Evolutionary conservation across 30 jellyfish, hydroid and myxozoan species (phyloP).

Genomic region (Hydractinia echinata): DNA sequence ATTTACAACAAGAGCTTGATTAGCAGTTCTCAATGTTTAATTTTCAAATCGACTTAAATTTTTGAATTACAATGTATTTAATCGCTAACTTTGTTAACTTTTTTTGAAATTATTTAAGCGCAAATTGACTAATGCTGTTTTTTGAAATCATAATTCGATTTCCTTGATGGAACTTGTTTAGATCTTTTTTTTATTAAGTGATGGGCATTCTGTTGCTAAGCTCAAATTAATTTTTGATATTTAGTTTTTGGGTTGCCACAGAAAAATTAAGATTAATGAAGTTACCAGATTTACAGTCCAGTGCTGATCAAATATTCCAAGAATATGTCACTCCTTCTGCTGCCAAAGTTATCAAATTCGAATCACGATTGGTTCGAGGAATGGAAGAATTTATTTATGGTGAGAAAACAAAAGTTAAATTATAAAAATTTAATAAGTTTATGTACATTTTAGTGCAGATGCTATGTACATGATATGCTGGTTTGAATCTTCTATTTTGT

Average conservation of each 20-base stretch:
- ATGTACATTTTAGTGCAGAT: no score
- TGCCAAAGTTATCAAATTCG: constrained; percentile 67
- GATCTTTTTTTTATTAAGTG: not conserved
- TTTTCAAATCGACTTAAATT: no score
- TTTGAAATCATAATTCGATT: not conserved
- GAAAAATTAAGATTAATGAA: constrained; percentile 63
- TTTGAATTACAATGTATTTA: no score
- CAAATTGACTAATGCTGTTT: not conserved
- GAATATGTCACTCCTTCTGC: constrained; percentile 96
- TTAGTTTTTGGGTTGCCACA: constrained; percentile 88
- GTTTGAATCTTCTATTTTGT: not conserved
- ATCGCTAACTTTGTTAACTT: no score
- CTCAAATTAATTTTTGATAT: not conserved
- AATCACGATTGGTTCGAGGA: constrained; percentile 84
- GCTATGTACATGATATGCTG: no score
- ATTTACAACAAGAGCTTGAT: no score
- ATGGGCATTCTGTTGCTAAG: not conserved
- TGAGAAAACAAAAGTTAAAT: not conserved
- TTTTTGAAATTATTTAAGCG: not conserved
- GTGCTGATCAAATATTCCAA: constrained; percentile 68
- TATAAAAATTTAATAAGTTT: not conserved
- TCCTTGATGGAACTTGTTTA: not conserved
- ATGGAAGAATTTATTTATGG: constrained; percentile 94
- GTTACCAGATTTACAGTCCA: constrained; percentile 39
- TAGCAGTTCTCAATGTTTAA: no score